Base-by-base conservation (phyloP, 1,140 invertebrate species). In the Scaptomyza pallida region DNA sequence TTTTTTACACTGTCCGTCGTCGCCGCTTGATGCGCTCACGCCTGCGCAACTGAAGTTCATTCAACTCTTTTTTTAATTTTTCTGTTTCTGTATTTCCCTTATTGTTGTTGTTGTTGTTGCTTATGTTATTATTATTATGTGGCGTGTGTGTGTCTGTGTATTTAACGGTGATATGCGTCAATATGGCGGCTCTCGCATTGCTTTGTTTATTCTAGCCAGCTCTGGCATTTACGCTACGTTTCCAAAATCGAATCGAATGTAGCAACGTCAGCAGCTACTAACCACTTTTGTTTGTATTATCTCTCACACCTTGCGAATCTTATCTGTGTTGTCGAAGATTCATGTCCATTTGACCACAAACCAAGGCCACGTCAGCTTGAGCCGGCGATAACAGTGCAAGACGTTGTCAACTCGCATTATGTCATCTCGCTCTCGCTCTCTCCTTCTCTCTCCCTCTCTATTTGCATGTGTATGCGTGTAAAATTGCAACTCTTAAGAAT, bases 1-100 rank as follows among this genome's bases (percentile, higher is more conserved):
- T 26, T 35, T 37, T 62, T 21, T 73, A 78, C 70, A 50, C 56
- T 45, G 37, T 33, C 17, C 23, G 60, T 19, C 44, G 56, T 13
- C 23, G 60, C 13, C 44, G 56, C 51, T 59, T 71, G 57, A 67
- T 59, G 54, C 62, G 26, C 48, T 67, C 44, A 55, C 63, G 81
- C 57, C 61, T 68, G 77, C 80, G 80, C 80, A 59, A 21, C 62
- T 12, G 37, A 65, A 74, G 81, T 85, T 85, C 81, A 88, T 85
- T 85, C 81, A 85, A 85, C 81, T 86, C 81, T 74, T 45, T 33
- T 41, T 37, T 76, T n/a, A n/a, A n/a, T n/a, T 56, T 43, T 33
- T 41, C 37, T 26, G 23, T 26, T 26, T 17, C 37, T 59, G 50
- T 17, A 43, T 45, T 59, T 44, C 40, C 57, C 8, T 60, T 35